phyloP scores from a whole-genome alignment of 2,888 invertebrate species.

The Sinelater perroti region DNA sequence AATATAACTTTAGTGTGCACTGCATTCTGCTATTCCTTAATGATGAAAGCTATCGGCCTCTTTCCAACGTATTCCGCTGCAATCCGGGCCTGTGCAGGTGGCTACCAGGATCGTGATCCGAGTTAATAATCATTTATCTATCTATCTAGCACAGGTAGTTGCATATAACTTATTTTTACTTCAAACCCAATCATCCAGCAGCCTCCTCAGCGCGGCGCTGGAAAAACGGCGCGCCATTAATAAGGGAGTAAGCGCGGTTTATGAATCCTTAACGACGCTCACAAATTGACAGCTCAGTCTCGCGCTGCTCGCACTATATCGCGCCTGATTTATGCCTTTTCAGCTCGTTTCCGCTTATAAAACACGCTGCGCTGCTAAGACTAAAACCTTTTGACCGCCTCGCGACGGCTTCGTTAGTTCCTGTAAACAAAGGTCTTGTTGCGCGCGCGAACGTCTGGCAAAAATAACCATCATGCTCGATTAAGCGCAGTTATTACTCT shows the following conservation, averaged over 20 bases:
- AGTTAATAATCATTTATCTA: constrained; percentile 42
- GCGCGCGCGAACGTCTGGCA: too few species aligned
- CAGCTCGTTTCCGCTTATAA: constrained; percentile 25
- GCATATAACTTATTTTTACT: constrained; percentile 41
- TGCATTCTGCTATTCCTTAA: too few species aligned
- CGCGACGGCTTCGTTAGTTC: too few species aligned
- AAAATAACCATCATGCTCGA: too few species aligned
- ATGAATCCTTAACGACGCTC: constrained; percentile 29
- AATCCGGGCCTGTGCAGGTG: constrained; percentile 32
- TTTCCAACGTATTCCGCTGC: too few species aligned
- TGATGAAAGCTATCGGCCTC: too few species aligned
- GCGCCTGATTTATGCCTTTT: constrained; percentile 25
- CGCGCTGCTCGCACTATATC: constrained; percentile 12
- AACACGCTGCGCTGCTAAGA: too few species aligned
- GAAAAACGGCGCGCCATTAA: constrained; percentile 33
- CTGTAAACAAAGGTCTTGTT: too few species aligned
- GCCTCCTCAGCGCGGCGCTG: constrained; percentile 27
- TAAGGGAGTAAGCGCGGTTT: constrained; percentile 33
- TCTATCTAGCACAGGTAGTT: constrained; percentile 39
- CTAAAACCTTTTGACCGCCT: too few species aligned
- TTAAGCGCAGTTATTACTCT: too few species aligned
- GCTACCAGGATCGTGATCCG: constrained; percentile 40
- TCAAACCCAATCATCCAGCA: constrained; percentile 40
- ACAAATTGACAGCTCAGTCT: constrained; percentile 27
- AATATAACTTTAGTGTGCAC: too few species aligned